Conservation (phyloP, 1,140 invertebrate genomes). For the Araneus ventricosus region DNA sequence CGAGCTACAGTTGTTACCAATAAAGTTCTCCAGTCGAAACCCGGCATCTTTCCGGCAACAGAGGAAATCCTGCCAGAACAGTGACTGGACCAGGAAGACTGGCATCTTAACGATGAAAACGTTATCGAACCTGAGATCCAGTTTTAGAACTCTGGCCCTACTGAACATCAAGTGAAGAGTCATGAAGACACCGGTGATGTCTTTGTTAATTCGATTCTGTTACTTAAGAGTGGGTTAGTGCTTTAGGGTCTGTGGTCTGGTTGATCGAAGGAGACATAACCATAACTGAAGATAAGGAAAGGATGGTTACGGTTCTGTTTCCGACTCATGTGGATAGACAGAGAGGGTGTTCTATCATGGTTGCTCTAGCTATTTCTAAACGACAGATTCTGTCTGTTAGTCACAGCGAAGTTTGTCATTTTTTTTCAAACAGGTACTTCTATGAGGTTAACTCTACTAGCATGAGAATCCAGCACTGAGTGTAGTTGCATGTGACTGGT, state of each 20-base stretch:
- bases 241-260: constrained; percentile 21
- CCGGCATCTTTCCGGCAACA: constrained; percentile 76
- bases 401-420: constrained; percentile 72
- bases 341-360: constrained; percentile 63
- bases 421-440: constrained; percentile 75
- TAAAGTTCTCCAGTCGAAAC: constrained; percentile 75
- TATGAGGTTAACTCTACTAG: constrained; percentile 76
- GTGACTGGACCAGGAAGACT: constrained; percentile 67
- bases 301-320: constrained; percentile 52
- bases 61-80: constrained; percentile 76
- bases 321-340: constrained; percentile 70
- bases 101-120: constrained; percentile 69
- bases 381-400: constrained; percentile 64
- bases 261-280: constrained; percentile 70
- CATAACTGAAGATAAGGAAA: constrained; percentile 65
- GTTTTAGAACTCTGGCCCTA: constrained; percentile 76
- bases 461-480: constrained; percentile 68
- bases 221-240: not conserved
- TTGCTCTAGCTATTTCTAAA: constrained; percentile 74
- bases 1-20: constrained; percentile 74
- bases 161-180: constrained; percentile 75
- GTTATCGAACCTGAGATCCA: constrained; percentile 75
- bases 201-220: constrained; percentile 52
- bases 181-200: constrained; percentile 53
- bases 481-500: constrained; percentile 76